phyloP scores from a whole-genome alignment of 2,888 invertebrate species.

The Tetropium fuscum region DNA sequence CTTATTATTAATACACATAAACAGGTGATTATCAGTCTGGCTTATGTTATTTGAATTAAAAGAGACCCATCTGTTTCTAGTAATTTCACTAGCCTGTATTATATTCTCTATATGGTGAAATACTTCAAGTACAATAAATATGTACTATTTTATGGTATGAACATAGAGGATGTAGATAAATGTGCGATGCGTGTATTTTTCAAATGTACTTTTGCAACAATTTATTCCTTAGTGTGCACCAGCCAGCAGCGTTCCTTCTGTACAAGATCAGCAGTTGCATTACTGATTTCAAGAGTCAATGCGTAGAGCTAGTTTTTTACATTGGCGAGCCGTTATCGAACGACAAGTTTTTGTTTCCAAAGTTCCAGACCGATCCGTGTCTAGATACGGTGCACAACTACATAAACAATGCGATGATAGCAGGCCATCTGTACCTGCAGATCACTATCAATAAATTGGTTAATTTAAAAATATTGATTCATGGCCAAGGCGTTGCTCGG shows the following conservation, averaged over 20 bases:
- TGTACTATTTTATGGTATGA: too few relatives aligned
- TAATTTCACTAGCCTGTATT: too few relatives aligned
- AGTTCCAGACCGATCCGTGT: slow-evolving; percentile 50
- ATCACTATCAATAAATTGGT: slow-evolving; percentile 64
- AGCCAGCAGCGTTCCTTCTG: too few relatives aligned
- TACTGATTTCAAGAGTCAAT: slow-evolving; percentile 35
- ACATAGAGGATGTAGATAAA: too few relatives aligned
- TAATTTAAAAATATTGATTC: slow-evolving; percentile 65
- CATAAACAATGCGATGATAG: slow-evolving; percentile 56
- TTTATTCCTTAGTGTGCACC: slow-evolving; percentile 16
- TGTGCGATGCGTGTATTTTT: too few relatives aligned
- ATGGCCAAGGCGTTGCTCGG: slow-evolving; percentile 57
- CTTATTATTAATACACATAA: too few relatives aligned
- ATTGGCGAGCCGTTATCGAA: slow-evolving; percentile 40
- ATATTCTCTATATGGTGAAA: too few relatives aligned
- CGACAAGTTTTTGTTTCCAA: slow-evolving; percentile 52
- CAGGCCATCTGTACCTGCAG: slow-evolving; percentile 49
- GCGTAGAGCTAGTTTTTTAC: slow-evolving; percentile 42
- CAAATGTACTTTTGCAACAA: too few relatives aligned
- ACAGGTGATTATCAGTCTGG: too few relatives aligned
- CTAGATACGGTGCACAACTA: slow-evolving; percentile 47
- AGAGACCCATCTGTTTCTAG: too few relatives aligned
- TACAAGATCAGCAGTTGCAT: slow-evolving; percentile 22
- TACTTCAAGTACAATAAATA: too few relatives aligned
- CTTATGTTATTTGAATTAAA: too few relatives aligned